These are phyloP conservation scores for Synanceia verrucosa DNA, from an alignment of 2,797 vertebrate species.

Conservation along the genomic window DNA sequence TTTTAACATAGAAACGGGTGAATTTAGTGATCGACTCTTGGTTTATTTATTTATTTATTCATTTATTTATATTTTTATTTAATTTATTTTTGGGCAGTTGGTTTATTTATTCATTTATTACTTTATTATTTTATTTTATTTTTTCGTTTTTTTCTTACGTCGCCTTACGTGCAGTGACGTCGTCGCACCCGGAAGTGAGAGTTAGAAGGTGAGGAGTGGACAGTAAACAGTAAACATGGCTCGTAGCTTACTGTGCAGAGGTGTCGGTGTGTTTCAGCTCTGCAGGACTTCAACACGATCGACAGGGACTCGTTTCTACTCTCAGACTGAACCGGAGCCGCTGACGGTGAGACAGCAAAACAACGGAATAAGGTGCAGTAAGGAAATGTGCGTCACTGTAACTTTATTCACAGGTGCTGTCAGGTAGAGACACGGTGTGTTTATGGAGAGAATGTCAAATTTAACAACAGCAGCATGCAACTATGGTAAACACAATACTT, in stretches of 20 bases:
- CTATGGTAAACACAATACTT: accelerated
- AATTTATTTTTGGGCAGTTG: neutral
- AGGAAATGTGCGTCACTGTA: neutral
- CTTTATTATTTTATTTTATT: neutral
- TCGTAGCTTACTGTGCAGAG: constrained; percentile 8
- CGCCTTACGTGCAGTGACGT: neutral
- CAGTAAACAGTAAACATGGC: constrained; percentile 61
- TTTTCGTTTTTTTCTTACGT: neutral
- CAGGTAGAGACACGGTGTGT: accelerated
- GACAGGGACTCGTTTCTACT: constrained; percentile 41
- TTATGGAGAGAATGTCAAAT: neutral
- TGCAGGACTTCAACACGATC: neutral
- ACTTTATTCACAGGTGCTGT: neutral
- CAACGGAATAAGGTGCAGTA: constrained; percentile 76
- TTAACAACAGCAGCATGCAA: no score
- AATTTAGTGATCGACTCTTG: no score
- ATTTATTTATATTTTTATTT: no score
- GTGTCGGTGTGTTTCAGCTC: constrained; percentile 14
- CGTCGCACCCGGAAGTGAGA: constrained; percentile 14
- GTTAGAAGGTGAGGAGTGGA: neutral
- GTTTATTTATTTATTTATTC: no score
- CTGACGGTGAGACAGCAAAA: constrained; percentile 69
- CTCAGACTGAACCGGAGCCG: constrained; percentile 52
- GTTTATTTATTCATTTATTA: no score
- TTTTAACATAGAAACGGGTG: no score